Evolutionary conservation across 2,888 invertebrate species (phyloP).

Genomic region (Spodoptera littoralis): DNA sequence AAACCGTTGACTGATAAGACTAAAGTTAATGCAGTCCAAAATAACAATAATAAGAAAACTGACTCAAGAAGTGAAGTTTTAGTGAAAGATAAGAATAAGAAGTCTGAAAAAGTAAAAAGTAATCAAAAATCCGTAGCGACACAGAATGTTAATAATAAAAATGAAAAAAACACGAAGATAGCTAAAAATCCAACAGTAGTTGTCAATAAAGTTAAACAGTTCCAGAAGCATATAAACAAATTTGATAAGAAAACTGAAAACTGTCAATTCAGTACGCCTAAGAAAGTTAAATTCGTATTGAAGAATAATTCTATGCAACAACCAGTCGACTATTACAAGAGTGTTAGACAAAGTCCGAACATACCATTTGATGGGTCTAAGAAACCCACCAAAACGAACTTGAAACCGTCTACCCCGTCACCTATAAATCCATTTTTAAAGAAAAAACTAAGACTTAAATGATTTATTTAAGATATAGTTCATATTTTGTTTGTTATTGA

Average conservation of each 20-base stretch:
- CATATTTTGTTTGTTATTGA: too few species aligned
- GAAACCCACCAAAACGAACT: slow-evolving; percentile 91
- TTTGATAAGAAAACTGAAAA: slow-evolving; percentile 36
- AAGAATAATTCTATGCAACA: slow-evolving; percentile 92
- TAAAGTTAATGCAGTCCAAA: slow-evolving; percentile 9
- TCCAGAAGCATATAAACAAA: slow-evolving; percentile 64
- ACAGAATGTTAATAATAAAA: too few species aligned
- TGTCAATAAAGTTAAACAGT: slow-evolving; percentile 73
- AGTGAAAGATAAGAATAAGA: slow-evolving; percentile 17
- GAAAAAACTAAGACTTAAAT: slow-evolving; percentile 76
- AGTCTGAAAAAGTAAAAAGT: slow-evolving; percentile 1
- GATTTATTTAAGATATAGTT: neutral
- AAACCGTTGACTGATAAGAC: slow-evolving; percentile 19
- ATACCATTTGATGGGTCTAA: slow-evolving; percentile 93
- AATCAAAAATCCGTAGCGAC: too few species aligned
- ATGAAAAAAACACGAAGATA: neutral
- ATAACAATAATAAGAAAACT: slow-evolving; percentile 29
- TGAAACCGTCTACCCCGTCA: slow-evolving; percentile 91
- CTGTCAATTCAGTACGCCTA: slow-evolving; percentile 75
- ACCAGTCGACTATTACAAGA: slow-evolving; percentile 92
- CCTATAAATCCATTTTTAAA: slow-evolving; percentile 94
- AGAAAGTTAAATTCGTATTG: slow-evolving; percentile 92
- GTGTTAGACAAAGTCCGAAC: slow-evolving; percentile 91
- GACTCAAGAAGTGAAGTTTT: slow-evolving; percentile 11
- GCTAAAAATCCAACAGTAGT: slow-evolving; percentile 57